Conservation (phyloP, 2,797 vertebrate species). For the Semotilus atromaculatus region DNA sequence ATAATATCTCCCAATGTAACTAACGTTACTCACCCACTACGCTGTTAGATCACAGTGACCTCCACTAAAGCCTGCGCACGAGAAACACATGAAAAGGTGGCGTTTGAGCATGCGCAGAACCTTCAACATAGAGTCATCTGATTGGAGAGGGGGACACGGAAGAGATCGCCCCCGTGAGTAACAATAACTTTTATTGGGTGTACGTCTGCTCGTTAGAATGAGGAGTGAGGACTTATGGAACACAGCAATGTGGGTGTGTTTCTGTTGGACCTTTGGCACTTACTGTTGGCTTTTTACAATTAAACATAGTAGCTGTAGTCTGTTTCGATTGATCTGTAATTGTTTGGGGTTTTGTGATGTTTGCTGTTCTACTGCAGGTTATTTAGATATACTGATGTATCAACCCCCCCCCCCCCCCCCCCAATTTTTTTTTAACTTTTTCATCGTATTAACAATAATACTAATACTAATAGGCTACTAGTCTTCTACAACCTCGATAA, state of each 20-base stretch:
- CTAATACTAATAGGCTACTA: no score
- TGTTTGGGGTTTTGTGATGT: background rate
- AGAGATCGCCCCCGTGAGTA: constrained; percentile 2
- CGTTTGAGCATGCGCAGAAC: constrained; percentile 67
- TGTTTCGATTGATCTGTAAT: background rate
- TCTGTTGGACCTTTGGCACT: background rate
- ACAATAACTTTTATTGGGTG: constrained; percentile 54
- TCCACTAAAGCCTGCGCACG: constrained; percentile 73
- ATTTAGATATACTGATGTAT: no score
- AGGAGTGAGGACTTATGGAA: background rate
- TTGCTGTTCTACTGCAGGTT: no score
- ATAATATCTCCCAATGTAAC: background rate
- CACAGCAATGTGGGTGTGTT: background rate
- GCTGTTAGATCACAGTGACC: constrained; percentile 71
- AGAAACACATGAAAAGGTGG: constrained; percentile 65
- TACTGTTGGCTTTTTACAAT: background rate
- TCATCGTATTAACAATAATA: no score
- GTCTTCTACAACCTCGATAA: background rate
- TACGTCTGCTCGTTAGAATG: background rate
- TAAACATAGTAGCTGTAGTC: background rate
- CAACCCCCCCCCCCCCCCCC: no score
- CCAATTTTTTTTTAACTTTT: no score
- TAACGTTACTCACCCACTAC: constrained; percentile 72
- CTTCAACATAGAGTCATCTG: constrained; percentile 50
- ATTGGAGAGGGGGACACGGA: constrained; percentile 65